Conservation (phyloP, 2,113 vertebrate species). For the Zosterops borbonicus region DNA sequence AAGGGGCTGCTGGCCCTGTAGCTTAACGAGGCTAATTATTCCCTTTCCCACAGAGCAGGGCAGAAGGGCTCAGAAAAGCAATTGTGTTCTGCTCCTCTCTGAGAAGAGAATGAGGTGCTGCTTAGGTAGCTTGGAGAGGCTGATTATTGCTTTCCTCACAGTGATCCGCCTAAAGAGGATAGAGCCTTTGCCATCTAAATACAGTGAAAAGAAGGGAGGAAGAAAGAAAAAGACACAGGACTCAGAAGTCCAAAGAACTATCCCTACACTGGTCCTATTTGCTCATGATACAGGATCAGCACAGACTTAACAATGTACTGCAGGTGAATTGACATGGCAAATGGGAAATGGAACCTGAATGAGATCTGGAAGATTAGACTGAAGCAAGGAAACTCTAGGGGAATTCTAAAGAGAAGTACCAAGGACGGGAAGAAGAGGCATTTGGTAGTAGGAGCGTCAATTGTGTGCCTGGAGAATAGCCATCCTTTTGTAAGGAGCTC, state of each 20-base stretch:
- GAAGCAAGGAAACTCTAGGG: neutral
- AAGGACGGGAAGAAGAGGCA: neutral
- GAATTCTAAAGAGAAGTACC: neutral
- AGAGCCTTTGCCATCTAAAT: neutral
- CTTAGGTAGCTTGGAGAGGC: neutral
- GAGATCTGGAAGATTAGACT: neutral
- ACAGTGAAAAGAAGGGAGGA: neutral
- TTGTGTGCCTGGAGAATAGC: conserved; percentile 8
- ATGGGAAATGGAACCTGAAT: neutral
- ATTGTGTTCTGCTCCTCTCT: neutral
- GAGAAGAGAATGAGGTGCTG: neutral
- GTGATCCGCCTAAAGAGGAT: neutral
- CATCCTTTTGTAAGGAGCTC: conserved; percentile 10
- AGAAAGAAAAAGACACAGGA: neutral
- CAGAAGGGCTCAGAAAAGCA: neutral
- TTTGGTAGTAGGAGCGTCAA: neutral
- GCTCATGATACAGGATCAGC: neutral
- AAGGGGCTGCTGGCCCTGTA: neutral
- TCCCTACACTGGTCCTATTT: neutral
- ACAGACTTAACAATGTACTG: neutral
- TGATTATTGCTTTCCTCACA: neutral
- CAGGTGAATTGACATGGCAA: neutral
- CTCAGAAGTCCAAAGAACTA: neutral
- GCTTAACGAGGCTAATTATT: conserved; percentile 29
- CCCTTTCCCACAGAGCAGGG: neutral